phyloP scores from a whole-genome alignment of 2,888 invertebrate species.

The Ectemnius continuus region DNA sequence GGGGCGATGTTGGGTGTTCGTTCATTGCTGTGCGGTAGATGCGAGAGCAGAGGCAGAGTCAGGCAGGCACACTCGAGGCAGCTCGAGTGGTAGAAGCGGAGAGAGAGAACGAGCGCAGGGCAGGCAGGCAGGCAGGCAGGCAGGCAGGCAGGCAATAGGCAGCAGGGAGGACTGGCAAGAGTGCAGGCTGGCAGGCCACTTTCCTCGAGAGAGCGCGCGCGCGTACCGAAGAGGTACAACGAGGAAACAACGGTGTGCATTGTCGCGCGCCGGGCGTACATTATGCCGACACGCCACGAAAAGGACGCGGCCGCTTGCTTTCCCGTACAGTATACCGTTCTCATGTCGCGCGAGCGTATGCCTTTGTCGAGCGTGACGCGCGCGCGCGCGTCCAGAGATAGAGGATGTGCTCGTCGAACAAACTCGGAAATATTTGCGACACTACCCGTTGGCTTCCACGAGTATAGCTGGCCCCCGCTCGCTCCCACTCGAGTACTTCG shows the following conservation, averaged over 20 bases:
- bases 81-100: neutral
- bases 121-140: no score
- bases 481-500: constrained; percentile 14
- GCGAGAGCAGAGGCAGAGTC: no score
- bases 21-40: neutral
- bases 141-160: no score
- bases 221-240: constrained; percentile 50
- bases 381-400: constrained; percentile 32
- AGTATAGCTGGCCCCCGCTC: constrained; percentile 33
- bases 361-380: constrained; percentile 60
- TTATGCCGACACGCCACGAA: constrained; percentile 48
- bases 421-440: constrained; percentile 71
- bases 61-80: neutral
- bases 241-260: constrained; percentile 72
- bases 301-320: constrained; percentile 37
- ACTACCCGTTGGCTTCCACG: constrained; percentile 26
- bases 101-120: no score
- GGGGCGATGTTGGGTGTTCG: constrained; percentile 26
- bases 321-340: constrained; percentile 59
- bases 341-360: constrained; percentile 55
- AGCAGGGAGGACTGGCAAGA: neutral
- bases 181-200: constrained; percentile 24
- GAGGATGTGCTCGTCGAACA: constrained; percentile 60
- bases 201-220: constrained; percentile 28
- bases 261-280: constrained; percentile 57